Evolutionary conservation across 2,113 vertebrate genomes (phyloP), one percentile per base, ranked within the genome.

Genomic region (Toxostoma redivivum): DNA sequence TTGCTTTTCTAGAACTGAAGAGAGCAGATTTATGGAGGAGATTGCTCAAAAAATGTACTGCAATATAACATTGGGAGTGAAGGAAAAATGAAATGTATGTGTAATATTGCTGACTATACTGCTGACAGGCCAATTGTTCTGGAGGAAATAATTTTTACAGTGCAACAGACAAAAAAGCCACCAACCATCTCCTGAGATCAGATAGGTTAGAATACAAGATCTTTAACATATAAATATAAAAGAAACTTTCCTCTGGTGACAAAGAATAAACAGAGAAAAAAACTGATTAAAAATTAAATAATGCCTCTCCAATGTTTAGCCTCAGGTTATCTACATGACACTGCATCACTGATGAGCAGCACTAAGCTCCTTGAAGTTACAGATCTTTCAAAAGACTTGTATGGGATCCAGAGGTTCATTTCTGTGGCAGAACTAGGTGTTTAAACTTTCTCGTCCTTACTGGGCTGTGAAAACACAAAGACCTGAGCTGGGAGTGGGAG

Each of bases 121-220:
- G 90, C 94, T 96, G 94, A 96, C 93, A 95, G 53, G n/a, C 57
- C 90, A 94, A 37, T 64, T 90, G 67, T 88, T 94, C 79, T 90
- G 69, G 37, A 90, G 56, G 28, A 95, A 93, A 95, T 80, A 92
- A 84, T 78, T 88, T 94, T 96, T 94, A 61, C 30, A 71, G 30
- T 22, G 16, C 15, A 45, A 37, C 82, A n/a, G 14, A 67, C 71
- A 77, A 81, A 70, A 84, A 80, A 53, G 2, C 12, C 86, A 44
- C 27, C 31, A 71, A 51, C 17, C 9, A 25, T 88, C 76, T 92
- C 69, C 19, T 42, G 82, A 79, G 80, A 86, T 77, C 33, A 57
- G 25, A 64, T 33, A 71, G 48, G 37, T 86, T 92, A 86, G 67
- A 94, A 88, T 86, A 84, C 6, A 78, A 86, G 51, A 64, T 42